phyloP scores from a whole-genome alignment of 2,113 vertebrate genomes.

The Daphoenositta chrysoptera region DNA sequence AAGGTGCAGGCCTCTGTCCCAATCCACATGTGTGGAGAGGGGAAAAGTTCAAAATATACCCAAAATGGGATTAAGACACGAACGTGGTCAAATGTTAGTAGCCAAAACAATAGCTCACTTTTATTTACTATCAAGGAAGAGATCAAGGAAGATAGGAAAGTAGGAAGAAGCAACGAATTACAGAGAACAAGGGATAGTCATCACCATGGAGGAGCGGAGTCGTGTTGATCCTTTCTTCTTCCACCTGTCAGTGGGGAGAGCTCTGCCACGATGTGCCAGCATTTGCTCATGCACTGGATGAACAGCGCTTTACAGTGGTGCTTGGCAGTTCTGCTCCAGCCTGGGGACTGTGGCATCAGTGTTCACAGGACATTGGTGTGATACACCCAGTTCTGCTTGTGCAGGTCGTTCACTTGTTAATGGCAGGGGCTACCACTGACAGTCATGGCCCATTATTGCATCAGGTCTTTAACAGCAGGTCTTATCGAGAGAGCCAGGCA shows the following conservation, averaged over 20 bases:
- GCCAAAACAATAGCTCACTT: not conserved
- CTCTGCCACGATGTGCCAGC: too few species aligned
- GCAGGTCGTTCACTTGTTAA: not conserved
- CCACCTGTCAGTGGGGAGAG: not conserved
- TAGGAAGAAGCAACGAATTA: not conserved
- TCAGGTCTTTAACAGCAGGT: not conserved
- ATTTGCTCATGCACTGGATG: not conserved
- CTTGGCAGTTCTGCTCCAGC: not conserved
- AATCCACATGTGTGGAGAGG: not conserved
- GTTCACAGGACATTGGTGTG: not conserved
- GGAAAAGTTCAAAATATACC: not conserved
- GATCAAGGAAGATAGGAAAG: not conserved
- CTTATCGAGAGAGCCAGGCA: not conserved
- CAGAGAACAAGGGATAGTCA: not conserved
- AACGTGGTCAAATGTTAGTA: not conserved
- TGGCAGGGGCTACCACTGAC: too few species aligned
- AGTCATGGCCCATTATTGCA: not conserved
- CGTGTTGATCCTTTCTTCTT: not conserved
- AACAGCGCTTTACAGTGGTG: rapidly evolving
- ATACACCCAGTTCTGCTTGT: not conserved
- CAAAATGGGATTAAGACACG: not conserved
- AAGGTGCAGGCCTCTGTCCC: not conserved
- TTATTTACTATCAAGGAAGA: not conserved
- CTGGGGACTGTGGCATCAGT: not conserved
- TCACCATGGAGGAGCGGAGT: not conserved